Evolutionary conservation across 2,797 vertebrate genomes (phyloP).

Genomic region (Diceros bicornis): DNA sequence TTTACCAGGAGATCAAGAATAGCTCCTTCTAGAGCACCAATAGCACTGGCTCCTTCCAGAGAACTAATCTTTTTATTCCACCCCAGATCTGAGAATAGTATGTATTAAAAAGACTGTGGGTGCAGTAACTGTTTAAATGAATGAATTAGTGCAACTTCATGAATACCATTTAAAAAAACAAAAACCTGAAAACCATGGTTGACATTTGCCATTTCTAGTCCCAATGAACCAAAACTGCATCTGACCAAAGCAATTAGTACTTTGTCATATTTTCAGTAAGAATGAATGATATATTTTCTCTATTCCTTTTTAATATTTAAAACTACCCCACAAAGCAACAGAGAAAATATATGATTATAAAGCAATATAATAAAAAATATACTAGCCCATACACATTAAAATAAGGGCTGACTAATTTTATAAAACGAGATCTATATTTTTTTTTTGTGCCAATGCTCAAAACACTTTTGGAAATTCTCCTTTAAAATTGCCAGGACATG

Average conservation of each 20-base stretch:
- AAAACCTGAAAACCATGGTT: not conserved
- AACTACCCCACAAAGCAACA: not conserved
- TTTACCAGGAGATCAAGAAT: slow-evolving; percentile 24
- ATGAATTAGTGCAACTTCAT: not conserved
- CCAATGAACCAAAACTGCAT: not conserved
- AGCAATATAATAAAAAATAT: not conserved
- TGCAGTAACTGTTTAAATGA: slow-evolving; percentile 32
- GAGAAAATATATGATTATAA: not conserved
- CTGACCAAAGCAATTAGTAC: not conserved
- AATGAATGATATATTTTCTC: not conserved
- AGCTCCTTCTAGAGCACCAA: not conserved
- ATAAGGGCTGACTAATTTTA: not conserved
- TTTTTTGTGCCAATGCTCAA: not conserved
- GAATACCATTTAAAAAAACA: not conserved
- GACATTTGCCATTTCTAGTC: not conserved
- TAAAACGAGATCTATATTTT: not conserved
- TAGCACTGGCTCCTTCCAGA: not conserved
- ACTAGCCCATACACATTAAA: not conserved
- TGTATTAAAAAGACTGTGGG: not conserved
- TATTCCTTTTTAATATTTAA: not conserved
- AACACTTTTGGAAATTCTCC: not conserved
- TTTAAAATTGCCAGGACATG: not conserved
- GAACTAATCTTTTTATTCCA: slow-evolving; percentile 41
- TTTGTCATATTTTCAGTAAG: not conserved
- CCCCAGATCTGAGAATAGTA: not conserved